Percentiles rank a stretch among this genome's conserved stretches.
Conservation (phyloP, 2,797 vertebrate genomes). For the Coccyzus lansbergi region DNA sequence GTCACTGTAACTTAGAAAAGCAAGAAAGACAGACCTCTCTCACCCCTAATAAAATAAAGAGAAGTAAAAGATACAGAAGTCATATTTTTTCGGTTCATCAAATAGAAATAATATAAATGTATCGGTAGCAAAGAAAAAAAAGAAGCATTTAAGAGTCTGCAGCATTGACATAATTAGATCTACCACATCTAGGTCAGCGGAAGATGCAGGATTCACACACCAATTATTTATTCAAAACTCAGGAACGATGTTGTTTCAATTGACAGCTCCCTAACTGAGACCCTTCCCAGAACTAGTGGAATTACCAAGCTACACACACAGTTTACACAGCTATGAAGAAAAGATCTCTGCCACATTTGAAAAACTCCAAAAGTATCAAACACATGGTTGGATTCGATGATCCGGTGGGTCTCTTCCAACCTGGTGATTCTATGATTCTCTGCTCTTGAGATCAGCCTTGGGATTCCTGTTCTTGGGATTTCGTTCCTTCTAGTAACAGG, state of each 20-base stretch:
- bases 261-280: slow-evolving; percentile 13
- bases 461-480: neutral
- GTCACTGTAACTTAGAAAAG: too few species aligned
- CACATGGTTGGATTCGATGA: too few species aligned
- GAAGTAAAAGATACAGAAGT: neutral
- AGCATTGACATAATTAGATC: slow-evolving; percentile 44
- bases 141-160: neutral
- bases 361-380: neutral
- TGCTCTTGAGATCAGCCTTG: neutral
- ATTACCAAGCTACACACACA: neutral
- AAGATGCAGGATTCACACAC: slow-evolving; percentile 27
- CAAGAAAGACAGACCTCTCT: neutral
- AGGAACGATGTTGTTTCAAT: neutral
- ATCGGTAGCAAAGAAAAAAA: neutral
- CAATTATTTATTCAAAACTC: slow-evolving; percentile 60
- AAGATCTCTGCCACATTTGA: neutral
- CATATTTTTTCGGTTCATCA: neutral
- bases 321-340: neutral
- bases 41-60: neutral
- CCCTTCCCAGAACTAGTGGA: neutral
- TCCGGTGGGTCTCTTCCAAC: too few species aligned
- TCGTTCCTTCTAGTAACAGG: neutral
- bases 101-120: neutral
- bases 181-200: slow-evolving; percentile 54
- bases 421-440: too few species aligned